Evolutionary conservation across 2,113 vertebrate genomes (phyloP).

Genomic region (Myiagra hebetior): DNA sequence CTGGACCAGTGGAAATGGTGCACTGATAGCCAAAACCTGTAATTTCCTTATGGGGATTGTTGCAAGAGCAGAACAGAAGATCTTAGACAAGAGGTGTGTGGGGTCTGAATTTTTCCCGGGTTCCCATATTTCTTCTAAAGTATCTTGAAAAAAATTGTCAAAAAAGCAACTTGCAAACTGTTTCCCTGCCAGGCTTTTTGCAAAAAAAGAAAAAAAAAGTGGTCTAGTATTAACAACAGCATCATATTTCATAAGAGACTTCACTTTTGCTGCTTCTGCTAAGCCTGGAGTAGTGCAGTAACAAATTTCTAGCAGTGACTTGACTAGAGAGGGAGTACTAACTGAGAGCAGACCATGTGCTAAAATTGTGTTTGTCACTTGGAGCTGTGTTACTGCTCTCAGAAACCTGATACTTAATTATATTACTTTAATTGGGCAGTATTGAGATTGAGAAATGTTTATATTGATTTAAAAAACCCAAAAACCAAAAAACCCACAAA

Average conservation of each 20-base stretch:
- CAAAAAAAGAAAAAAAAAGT: background rate
- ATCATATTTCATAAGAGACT: background rate
- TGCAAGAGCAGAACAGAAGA: background rate
- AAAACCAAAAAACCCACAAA: no score
- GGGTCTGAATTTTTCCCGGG: background rate
- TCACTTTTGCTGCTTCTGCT: background rate
- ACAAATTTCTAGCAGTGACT: background rate
- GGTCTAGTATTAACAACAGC: background rate
- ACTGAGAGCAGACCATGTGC: background rate
- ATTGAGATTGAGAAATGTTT: background rate
- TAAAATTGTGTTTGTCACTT: background rate
- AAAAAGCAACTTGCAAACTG: background rate
- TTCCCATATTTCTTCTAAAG: background rate
- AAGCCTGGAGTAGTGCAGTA: background rate
- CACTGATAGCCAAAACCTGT: background rate
- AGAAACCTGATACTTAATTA: background rate
- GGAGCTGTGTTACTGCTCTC: background rate
- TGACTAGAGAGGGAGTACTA: background rate
- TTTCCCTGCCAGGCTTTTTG: background rate
- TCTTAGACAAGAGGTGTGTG: fast-evolving
- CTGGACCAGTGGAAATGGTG: background rate
- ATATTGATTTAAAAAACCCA: background rate
- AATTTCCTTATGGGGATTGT: background rate
- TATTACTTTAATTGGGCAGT: background rate
- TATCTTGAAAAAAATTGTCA: background rate